Conservation (phyloP, 2,888 invertebrate species). For the Scotopteryx bipunctaria region DNA sequence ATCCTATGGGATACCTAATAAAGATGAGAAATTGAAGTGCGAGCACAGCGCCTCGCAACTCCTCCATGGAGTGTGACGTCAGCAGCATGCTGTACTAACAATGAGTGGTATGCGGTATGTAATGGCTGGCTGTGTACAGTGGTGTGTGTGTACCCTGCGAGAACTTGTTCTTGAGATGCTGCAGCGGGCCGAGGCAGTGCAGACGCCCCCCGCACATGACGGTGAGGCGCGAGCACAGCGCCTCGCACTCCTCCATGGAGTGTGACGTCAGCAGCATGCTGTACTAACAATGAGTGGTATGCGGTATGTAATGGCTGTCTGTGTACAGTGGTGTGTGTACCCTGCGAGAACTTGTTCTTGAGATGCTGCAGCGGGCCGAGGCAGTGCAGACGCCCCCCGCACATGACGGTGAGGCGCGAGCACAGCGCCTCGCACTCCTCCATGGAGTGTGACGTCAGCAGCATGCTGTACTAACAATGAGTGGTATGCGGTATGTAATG, state of each 20-base stretch:
- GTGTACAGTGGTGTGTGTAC: conserved; percentile 67
- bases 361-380: conserved; percentile 86
- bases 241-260: conserved; percentile 90
- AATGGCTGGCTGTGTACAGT: conserved; percentile 39
- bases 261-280: conserved; percentile 31
- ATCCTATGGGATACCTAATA: too few species aligned
- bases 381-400: conserved; percentile 86
- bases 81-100: not conserved
- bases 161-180: conserved; percentile 70
- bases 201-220: conserved; percentile 89
- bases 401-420: conserved; percentile 88
- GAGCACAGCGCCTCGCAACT: too few species aligned
- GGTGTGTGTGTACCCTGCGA: conserved; percentile 85
- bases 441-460: conserved; percentile 85
- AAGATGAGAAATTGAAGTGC: too few species aligned
- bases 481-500: not conserved
- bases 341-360: conserved; percentile 73
- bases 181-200: conserved; percentile 86
- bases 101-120: not conserved
- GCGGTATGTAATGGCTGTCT: not conserved
- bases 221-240: conserved; percentile 86
- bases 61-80: too few species aligned
- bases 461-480: too few species aligned
- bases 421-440: conserved; percentile 91
- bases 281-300: not conserved